Evolutionary conservation across 2,888 invertebrate species (phyloP), one percentile per base, ranked within the genome.

Genomic region (Brachypalpus laphriformis): DNA sequence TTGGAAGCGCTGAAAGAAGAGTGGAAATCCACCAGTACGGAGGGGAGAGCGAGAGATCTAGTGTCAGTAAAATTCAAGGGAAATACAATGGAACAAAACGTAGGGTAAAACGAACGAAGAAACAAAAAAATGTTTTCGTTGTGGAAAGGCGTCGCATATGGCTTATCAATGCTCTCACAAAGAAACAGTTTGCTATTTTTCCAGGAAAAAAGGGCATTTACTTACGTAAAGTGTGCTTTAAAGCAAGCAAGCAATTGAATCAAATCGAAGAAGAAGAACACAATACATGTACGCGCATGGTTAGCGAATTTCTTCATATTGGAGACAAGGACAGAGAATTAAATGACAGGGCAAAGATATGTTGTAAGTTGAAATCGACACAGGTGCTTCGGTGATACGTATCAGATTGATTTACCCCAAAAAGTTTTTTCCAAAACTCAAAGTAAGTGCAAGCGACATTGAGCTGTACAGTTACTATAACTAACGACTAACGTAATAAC

Each of bases 341-440:
- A 20, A 28, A 59, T 9, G 71, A 61, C 8, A 72, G 59, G n/a
- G 16, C 49, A 20, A 51, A 72, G 49, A 72, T 72, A 72, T 72
- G 40, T 42, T 61, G 72, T 72, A 61, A 59, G 28, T 72, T 72
- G 49, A 78, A 74, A 57, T 78, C 18, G 77, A 63, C 31, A 74
- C 78, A 34, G 77, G 77, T 40, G 83, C 83, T 40, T 54, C 76
- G 14, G 86, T 87, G 16, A 76, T 72, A 5, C 61, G 80, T 16
- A 63, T 72, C 22, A 78, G 66, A 47, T 65, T 78, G 42, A 47
- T 31, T 3, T 77, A 83, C 51, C 75, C 78, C 6, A 81, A 82
- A 37, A 81, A 63, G 28, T 61, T 68, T 45, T 75, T 87, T 49
- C 14, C 54, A 16, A 57, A 51, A 16, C 9, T 34, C 14, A 74